Base-by-base conservation (phyloP, 1,140 invertebrate genomes). In the Eciton burchellii region DNA sequence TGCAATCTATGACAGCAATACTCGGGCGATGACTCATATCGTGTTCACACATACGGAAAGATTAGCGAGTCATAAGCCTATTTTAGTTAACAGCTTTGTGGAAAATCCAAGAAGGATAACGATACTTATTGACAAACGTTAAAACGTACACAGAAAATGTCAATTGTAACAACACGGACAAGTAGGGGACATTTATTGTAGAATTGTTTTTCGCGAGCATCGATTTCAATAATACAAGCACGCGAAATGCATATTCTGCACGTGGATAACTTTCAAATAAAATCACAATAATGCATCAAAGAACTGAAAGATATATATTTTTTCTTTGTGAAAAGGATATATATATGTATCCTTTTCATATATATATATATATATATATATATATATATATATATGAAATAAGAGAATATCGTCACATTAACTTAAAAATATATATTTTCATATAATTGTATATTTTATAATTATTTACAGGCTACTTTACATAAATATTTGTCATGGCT, bases 1-100 rank as follows among this genome's bases (percentile, higher is more conserved):
- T 76, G 59, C 73, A 76, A 76, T 76, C 59, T 65, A 65, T 73
- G 71, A 73, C 59, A 65, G 45, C 73, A 29, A 76, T 76, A 52
- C 19, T 43, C 59, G 65, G 29, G 73, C 60, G 59, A 76, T 76
- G 73, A 76, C 45, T 76, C 73, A 76, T 45, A 59, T 41, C 45
- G 41, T 14, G 45, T 76, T 35, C 70, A 59, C 35, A 49, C 45
- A 65, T 76, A 76, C 59, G 19, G 9, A 26, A 52, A 52, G 73
- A 76, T 76, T 54, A 54, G 60, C 29, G 49, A 41, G 52, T 43
- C 65, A 52, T 76, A 76, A 65, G 60, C 73, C 47, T 76, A 3
- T 76, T 43, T 45, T 65, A 41, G 45, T 76, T 76, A 76, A 52
- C 73, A 24, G 45, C 14, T 65, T 76, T 76, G 73, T 65, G 60